Base-by-base conservation (phyloP, 2,888 invertebrate species). In the Plutella xylostella region DNA sequence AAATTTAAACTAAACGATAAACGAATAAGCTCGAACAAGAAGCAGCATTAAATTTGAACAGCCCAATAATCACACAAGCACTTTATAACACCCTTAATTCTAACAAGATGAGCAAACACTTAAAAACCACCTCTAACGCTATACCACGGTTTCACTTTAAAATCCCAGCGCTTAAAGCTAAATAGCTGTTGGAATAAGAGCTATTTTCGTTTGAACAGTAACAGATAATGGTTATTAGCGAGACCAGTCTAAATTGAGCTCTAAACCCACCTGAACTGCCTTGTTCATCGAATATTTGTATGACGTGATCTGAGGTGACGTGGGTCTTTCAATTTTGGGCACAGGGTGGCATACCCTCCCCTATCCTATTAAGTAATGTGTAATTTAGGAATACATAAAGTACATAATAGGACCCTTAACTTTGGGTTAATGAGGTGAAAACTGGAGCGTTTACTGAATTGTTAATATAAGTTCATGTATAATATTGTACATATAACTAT, bases 301-400 rank as follows among this genome's bases (percentile, higher is more conserved):
- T n/a, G n/a, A n/a, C n/a, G n/a, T n/a, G n/a, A n/a, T n/a, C n/a
- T n/a, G n/a, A n/a, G 45, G 51, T 30, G 40, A 42, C 15, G 50
- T 54, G 57, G 71, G 50, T 61, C 73, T 61, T 46, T 38, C 48
- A 58, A 61, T 41, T 58, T 43, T 66, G 71, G 78, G 43, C n/a
- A n/a, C 50, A 60, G 71, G 75, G 72, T 64, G 67, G 65, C 46
- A 57, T 72, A 68, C 76, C 75, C 68, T 62, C 62, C 58, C 68
- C 60, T 65, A 69, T 73, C 74, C 76, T 76, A 75, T 80, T 79
- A 80, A 80, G 79, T 78, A 79, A 80, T 78, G 78, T 79, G 79
- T 79, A 83, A 83, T 83, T 83, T 82, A 80, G 79, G 68, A 77
- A 77, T 82, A 82, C 77, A 82, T 79, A 83, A 82, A 83, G 80